A percentile compares a stretch with the other conserved stretches of the same genome.
These are phyloP conservation scores for Reinhardtius hippoglossoides DNA, from an alignment of 2,113 vertebrate species.

Conservation along the genomic window DNA sequence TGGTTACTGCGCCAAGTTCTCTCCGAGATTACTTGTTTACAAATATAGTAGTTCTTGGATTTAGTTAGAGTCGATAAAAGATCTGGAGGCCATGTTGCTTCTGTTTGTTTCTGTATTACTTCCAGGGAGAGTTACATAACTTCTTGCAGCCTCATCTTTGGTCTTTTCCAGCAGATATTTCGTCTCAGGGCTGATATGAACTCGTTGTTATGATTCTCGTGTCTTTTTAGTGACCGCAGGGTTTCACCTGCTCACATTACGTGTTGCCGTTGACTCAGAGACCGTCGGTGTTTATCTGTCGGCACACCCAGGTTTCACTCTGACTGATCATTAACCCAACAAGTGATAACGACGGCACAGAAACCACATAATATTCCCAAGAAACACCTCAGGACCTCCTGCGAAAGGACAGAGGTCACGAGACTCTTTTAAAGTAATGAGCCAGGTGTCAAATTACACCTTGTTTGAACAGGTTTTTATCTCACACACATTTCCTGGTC, in stretches of 20 bases:
- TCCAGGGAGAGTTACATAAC: not conserved
- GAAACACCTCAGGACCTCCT: not conserved
- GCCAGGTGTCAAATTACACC: not conserved
- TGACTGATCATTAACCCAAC: constrained; percentile 85
- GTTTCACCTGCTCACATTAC: constrained; percentile 12
- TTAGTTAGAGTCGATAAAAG: not conserved
- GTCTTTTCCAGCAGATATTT: not conserved
- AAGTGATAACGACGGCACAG: constrained; percentile 48
- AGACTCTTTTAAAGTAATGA: not conserved
- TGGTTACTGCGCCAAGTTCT: no score
- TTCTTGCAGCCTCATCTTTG: not conserved
- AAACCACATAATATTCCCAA: not conserved
- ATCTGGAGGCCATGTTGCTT: not conserved
- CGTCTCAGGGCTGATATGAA: not conserved
- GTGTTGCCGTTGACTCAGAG: constrained; percentile 34
- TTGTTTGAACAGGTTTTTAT: not conserved
- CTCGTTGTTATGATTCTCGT: not conserved
- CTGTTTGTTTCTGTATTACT: not conserved
- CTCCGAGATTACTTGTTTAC: no score
- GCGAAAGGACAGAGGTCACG: constrained; percentile 11
- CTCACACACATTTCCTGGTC: not conserved
- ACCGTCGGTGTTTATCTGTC: constrained; percentile 54
- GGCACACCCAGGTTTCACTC: constrained; percentile 80
- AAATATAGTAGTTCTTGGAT: not conserved
- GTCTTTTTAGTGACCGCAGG: not conserved